Base-by-base conservation (phyloP, 2,888 invertebrate genomes). In the Caenorhabditis wallacei region DNA sequence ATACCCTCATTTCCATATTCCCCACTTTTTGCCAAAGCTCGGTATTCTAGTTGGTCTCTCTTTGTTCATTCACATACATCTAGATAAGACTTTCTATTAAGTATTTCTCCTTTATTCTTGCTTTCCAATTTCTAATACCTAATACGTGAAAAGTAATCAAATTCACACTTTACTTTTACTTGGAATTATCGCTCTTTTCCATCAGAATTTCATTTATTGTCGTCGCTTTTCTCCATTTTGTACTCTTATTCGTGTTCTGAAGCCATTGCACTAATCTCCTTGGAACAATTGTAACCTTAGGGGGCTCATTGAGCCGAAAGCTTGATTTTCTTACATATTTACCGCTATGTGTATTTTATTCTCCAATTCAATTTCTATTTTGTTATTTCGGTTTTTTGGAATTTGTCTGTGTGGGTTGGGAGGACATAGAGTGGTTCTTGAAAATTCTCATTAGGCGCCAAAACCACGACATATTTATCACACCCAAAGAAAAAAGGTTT, bases 161-260 rank as follows among this genome's bases (percentile, higher is more conserved):
- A 78, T 78, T 78, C 69, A 26, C 63, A 78, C 78, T 78, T 78
- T 69, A 69, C 69, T 78, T 66, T 69, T 78, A 40, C 64, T 22
- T 16, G 30, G 43, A 80, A 43, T 78, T 78, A 78, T 80, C 80
- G 64, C 72, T 40, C 37, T 66, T 66, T 72, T 72, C 66, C 72
- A 80, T 80, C 80, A 80, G 66, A 80, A 68, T 80, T 80, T 43
- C 35, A 72, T 80, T 80, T 72, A 80, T 80, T 68, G 72, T 71
- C 70, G 59, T n/a, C 20, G 53, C 53, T 63, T 40, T 18, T 20
- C 13, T 35, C 54, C 24, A 16, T 43, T 53, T 66, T 53, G 53
- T 53, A 66, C 26, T 43, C 61, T 37, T 57, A 48, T 64, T 51
- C 72, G 7, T 46, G 26, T 63, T 68, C 56, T 54, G 69, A 78